Evolutionary conservation across 1,140 invertebrate genomes (phyloP).

Genomic region (Eubasilissa regina): DNA sequence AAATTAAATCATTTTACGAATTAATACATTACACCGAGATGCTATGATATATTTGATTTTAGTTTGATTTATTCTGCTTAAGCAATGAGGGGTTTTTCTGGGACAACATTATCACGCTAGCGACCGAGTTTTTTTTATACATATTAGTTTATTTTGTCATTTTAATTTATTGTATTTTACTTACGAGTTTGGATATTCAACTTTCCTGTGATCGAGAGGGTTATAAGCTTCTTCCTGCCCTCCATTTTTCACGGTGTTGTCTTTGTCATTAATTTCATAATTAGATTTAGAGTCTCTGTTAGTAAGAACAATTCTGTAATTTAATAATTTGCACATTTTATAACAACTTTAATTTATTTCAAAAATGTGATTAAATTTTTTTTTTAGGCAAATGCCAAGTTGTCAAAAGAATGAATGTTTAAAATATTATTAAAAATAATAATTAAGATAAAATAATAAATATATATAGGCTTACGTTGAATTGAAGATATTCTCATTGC

Average conservation of each 20-base stretch:
- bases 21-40: too few relatives aligned
- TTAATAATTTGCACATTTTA: background rate
- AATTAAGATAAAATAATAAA: background rate
- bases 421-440: too few relatives aligned
- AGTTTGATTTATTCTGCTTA: too few relatives aligned
- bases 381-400: too few relatives aligned
- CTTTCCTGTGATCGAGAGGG: constrained; percentile 78
- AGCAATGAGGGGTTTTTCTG: too few relatives aligned
- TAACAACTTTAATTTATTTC: background rate
- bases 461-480: background rate
- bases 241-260: background rate
- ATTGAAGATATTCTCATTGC: background rate
- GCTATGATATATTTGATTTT: too few relatives aligned
- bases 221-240: constrained; percentile 71
- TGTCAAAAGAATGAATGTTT: background rate
- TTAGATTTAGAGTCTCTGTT: background rate
- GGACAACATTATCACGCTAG: too few relatives aligned
- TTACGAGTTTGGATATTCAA: constrained; percentile 79
- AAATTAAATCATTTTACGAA: too few relatives aligned
- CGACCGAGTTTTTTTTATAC: too few relatives aligned
- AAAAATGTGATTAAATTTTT: background rate
- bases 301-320: constrained; percentile 13
- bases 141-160: too few relatives aligned
- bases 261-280: background rate
- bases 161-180: constrained; percentile 54